Evolutionary conservation across 2,797 vertebrate genomes (phyloP).

Genomic region (Alexandromys oeconomus): DNA sequence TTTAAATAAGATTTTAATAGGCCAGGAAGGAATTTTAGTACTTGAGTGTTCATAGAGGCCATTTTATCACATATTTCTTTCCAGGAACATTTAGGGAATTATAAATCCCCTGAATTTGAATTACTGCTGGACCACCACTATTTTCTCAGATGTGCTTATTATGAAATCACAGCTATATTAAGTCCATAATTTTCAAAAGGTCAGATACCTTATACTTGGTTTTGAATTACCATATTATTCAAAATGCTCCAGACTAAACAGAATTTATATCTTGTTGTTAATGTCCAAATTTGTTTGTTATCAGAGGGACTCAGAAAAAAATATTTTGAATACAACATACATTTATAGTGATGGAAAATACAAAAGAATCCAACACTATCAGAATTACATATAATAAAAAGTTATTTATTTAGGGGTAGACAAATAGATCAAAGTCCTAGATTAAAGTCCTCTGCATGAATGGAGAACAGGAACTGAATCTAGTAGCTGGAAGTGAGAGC

Average conservation of each 20-base stretch:
- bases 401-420: too few species aligned
- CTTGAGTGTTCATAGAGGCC: conserved; percentile 31
- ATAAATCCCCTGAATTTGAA: conserved; percentile 33
- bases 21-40: conserved; percentile 53
- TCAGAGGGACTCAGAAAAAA: background rate
- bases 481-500: too few species aligned
- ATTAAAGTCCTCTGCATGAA: too few species aligned
- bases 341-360: background rate
- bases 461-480: too few species aligned
- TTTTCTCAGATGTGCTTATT: background rate
- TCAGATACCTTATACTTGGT: background rate
- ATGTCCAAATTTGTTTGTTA: background rate
- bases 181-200: conserved; percentile 27
- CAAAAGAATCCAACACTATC: too few species aligned
- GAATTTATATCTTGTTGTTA: background rate
- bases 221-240: conserved; percentile 1
- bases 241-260: background rate
- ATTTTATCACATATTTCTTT: background rate
- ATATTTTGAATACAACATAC: background rate
- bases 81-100: conserved; percentile 9
- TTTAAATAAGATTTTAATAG: conserved; percentile 74
- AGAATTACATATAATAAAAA: too few species aligned
- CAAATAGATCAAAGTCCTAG: too few species aligned
- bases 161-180: conserved; percentile 32
- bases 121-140: conserved; percentile 12